Conservation (phyloP, 2,113 vertebrate species). For the Maccullochella peelii region DNA sequence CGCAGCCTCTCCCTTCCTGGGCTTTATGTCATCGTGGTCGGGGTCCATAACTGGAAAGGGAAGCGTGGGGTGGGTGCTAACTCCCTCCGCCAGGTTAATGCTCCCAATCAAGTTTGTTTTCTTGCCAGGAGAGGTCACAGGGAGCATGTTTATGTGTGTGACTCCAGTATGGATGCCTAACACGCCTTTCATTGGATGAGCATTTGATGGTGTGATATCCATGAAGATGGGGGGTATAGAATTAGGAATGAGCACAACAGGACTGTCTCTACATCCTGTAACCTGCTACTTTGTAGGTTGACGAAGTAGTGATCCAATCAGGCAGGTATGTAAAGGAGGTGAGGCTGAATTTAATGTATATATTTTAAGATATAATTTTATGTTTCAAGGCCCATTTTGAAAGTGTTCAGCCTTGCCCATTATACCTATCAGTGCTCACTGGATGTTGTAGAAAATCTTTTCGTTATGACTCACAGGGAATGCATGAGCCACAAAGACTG, state of each 20-base stretch:
- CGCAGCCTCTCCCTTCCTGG: conserved; percentile 65
- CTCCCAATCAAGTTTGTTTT: conserved; percentile 56
- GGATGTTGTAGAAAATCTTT: neutral
- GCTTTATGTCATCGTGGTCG: conserved; percentile 59
- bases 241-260: neutral
- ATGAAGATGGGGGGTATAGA: neutral
- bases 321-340: neutral
- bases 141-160: conserved; percentile 2
- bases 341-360: neutral
- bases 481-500: neutral
- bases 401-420: neutral
- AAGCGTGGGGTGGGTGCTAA: conserved; percentile 40
- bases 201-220: conserved; percentile 47
- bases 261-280: conserved; percentile 23
- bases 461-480: neutral
- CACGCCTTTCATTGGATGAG: conserved; percentile 3
- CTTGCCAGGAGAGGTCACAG: conserved; percentile 1
- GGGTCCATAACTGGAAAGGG: conserved; percentile 48
- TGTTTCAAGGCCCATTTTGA: neutral
- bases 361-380: neutral
- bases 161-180: neutral
- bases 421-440: neutral
- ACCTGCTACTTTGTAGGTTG: neutral
- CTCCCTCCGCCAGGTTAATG: conserved; percentile 36
- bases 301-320: neutral